phyloP scores from a whole-genome alignment of 2,113 vertebrate genomes.

The Perccottus glenii region DNA sequence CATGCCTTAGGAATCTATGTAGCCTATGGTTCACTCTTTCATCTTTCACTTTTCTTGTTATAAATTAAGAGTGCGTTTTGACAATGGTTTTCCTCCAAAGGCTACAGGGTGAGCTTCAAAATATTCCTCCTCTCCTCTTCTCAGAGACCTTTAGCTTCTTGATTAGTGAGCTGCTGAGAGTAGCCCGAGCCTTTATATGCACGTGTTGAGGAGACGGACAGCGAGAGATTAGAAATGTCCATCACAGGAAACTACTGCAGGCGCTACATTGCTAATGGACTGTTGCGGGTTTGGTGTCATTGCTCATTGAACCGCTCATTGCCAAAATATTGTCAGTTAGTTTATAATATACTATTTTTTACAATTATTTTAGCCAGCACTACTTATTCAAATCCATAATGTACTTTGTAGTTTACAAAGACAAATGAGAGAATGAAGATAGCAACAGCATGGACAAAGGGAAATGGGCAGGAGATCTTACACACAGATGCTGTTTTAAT shows the following conservation, averaged over 20 bases:
- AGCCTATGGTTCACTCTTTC: too few relatives aligned
- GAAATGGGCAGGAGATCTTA: not conserved
- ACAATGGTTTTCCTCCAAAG: too few relatives aligned
- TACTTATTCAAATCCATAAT: too few relatives aligned
- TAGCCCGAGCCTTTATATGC: not conserved
- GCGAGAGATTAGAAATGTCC: constrained; percentile 1
- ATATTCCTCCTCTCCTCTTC: not conserved
- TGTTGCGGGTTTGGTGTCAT: not conserved
- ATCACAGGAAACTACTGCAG: not conserved
- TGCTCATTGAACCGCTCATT: not conserved
- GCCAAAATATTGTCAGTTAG: too few relatives aligned
- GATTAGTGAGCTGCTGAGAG: not conserved
- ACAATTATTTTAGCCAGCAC: too few relatives aligned
- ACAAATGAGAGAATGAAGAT: too few relatives aligned
- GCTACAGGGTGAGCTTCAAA: not conserved
- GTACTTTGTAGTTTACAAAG: too few relatives aligned
- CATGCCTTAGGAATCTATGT: too few relatives aligned
- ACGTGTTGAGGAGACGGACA: not conserved
- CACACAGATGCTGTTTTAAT: not conserved
- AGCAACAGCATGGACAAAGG: too few relatives aligned
- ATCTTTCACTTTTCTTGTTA: too few relatives aligned
- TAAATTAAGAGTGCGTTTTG: too few relatives aligned
- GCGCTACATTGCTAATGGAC: not conserved
- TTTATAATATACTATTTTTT: too few relatives aligned
- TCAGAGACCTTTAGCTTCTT: not conserved